A percentile compares a stretch with the other conserved stretches of the same genome.
These are phyloP conservation scores for Hyperopisus bebe DNA, from an alignment of 2,113 vertebrate species.

Conservation along the genomic window DNA sequence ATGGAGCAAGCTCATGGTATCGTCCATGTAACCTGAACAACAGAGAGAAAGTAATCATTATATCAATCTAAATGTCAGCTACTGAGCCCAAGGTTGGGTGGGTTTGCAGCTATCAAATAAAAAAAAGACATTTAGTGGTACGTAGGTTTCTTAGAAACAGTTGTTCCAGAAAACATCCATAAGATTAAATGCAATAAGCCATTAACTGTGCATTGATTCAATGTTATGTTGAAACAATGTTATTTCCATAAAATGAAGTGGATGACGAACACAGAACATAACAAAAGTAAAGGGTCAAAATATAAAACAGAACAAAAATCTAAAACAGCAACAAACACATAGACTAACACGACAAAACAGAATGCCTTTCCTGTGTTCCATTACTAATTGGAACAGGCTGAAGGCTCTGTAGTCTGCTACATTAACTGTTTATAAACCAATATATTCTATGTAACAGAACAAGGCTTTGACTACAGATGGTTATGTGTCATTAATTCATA, in stretches of 20 bases:
- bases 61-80: neutral
- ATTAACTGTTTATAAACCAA: neutral
- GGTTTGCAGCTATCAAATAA: neutral
- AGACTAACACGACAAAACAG: neutral
- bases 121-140: neutral
- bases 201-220: neutral
- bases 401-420: neutral
- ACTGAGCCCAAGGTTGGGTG: neutral
- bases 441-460: neutral
- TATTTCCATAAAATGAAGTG: neutral
- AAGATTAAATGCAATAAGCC: neutral
- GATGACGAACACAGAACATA: neutral
- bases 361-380: neutral
- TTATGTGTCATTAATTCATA: neutral
- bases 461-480: neutral
- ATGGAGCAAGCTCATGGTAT: conserved; percentile 90
- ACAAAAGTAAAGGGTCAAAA: neutral
- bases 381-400: neutral
- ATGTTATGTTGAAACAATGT: neutral
- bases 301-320: neutral
- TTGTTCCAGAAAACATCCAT: neutral
- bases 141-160: neutral
- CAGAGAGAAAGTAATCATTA: conserved; percentile 30
- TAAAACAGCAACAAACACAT: neutral
- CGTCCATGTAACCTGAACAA: conserved; percentile 76